These are phyloP conservation scores for Elysia crispata DNA, from an alignment of 2,888 invertebrate genomes.

Conservation along the genomic window DNA sequence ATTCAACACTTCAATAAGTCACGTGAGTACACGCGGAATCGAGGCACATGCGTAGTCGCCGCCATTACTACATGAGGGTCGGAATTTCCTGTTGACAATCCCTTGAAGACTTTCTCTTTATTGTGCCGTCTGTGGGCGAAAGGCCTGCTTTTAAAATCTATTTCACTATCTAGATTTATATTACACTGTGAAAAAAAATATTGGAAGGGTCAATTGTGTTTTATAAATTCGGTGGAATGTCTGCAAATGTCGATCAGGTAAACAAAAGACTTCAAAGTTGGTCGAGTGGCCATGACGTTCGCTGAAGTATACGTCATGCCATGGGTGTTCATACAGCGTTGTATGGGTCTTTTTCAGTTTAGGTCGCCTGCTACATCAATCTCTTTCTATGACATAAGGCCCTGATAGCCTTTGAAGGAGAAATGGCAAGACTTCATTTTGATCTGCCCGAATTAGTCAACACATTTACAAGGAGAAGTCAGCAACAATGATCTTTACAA, in stretches of 20 bases:
- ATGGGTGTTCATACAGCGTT: neutral
- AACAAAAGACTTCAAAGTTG: neutral
- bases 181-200: constrained; percentile 57
- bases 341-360: too few relatives aligned
- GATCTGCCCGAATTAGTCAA: too few relatives aligned
- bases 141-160: constrained; percentile 10
- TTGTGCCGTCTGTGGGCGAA: constrained; percentile 36
- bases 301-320: constrained; percentile 31
- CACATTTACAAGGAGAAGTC: too few relatives aligned
- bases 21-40: constrained; percentile 71
- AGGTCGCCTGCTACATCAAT: too few relatives aligned
- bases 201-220: constrained; percentile 52
- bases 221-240: constrained; percentile 70
- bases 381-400: too few relatives aligned
- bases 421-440: too few relatives aligned
- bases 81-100: constrained; percentile 51
- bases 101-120: constrained; percentile 45
- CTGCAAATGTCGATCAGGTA: constrained; percentile 76
- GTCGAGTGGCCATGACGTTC: too few relatives aligned
- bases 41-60: constrained; percentile 75
- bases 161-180: constrained; percentile 44
- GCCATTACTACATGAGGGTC: constrained; percentile 71
- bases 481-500: too few relatives aligned
- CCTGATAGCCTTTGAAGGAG: too few relatives aligned
- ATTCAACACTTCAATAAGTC: constrained; percentile 50